Percentiles rank a stretch among this genome's conserved stretches.
These are phyloP conservation scores for Todiramphus chloris DNA, from an alignment of 2,113 vertebrate genomes.

Conservation along the genomic window DNA sequence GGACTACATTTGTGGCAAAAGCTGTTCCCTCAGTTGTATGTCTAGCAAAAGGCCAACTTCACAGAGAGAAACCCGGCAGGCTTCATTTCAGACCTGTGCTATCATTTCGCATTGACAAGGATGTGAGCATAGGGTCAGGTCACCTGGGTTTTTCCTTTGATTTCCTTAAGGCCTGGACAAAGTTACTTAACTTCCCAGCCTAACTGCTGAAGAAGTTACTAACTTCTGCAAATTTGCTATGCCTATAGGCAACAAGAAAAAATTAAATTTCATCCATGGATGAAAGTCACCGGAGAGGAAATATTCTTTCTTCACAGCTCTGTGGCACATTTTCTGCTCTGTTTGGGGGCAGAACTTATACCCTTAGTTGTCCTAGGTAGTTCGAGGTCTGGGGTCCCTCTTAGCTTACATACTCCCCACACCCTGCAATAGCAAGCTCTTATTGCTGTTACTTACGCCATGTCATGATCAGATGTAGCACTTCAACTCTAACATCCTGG, in stretches of 20 bases:
- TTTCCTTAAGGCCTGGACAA: conserved; percentile 33
- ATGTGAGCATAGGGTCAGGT: conserved; percentile 17
- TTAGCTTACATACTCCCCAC: fast-evolving
- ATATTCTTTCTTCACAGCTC: background rate
- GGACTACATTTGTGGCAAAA: conserved; percentile 44
- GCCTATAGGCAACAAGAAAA: conserved; percentile 11
- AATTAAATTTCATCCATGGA: background rate
- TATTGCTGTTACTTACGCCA: fast-evolving
- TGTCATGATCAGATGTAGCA: fast-evolving
- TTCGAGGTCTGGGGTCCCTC: background rate
- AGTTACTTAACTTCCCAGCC: conserved; percentile 25
- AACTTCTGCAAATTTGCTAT: conserved; percentile 17
- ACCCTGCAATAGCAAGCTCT: background rate
- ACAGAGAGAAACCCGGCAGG: conserved; percentile 21
- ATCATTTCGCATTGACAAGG: conserved; percentile 13
- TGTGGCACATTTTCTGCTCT: background rate
- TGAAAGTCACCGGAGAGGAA: background rate
- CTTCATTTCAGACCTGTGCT: conserved; percentile 46
- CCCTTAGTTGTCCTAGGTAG: background rate
- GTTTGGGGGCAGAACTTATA: background rate
- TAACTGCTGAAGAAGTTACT: conserved; percentile 20
- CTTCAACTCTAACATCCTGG: fast-evolving
- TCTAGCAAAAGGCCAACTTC: conserved; percentile 57
- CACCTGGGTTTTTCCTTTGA: conserved; percentile 25
- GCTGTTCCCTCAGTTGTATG: conserved; percentile 34